Evolutionary conservation across 2,888 invertebrate species (phyloP), one percentile per base, ranked within the genome.

Genomic region (Netelia inedita): DNA sequence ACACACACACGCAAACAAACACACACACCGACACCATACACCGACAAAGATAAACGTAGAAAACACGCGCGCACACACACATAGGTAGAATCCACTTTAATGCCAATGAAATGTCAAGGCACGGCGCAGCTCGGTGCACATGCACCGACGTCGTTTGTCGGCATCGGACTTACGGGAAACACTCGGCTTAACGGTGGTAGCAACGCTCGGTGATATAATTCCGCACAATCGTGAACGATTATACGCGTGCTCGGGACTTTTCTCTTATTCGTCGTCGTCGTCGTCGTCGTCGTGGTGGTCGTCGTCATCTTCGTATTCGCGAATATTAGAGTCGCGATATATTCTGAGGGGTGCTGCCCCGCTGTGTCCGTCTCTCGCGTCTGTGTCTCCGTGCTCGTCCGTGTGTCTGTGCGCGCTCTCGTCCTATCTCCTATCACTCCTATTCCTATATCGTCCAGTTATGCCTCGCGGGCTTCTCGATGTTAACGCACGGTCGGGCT

Each of bases 71-170:
- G 9, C 19, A 8, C n/a, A 28, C 41, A 19, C 11, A 23, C 46
- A 28, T 50, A 74, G 9, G 35, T 65, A 11, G 65, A 79, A 63
- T 75, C 79, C 89, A 86, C 88, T 86, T 89, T 88, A 89, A 92
- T 92, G 90, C 89, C 91, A 90, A 92, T 91, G 91, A 90, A 89
- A 92, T 92, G 92, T 91, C 91, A 89, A 90, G 87, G 88, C 89
- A 89, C 90, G 88, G 87, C 90, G 89, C 87, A 89, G 81, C 89
- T 86, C 84, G 88, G 88, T 88, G 88, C 88, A 89, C 87, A 90
- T 85, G 86, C 80, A 87, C 81, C 88, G 88, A 88, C 71, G 86
- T 83, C 86, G 88, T 89, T 87, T 66, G 74, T 78, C 83, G 83
- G 72, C 78, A 80, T 59, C 74, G 79, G 72, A 72, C 69, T 23